Evolutionary conservation across 2,797 vertebrate genomes (phyloP).

Genomic region (Myotis vivesi): DNA sequence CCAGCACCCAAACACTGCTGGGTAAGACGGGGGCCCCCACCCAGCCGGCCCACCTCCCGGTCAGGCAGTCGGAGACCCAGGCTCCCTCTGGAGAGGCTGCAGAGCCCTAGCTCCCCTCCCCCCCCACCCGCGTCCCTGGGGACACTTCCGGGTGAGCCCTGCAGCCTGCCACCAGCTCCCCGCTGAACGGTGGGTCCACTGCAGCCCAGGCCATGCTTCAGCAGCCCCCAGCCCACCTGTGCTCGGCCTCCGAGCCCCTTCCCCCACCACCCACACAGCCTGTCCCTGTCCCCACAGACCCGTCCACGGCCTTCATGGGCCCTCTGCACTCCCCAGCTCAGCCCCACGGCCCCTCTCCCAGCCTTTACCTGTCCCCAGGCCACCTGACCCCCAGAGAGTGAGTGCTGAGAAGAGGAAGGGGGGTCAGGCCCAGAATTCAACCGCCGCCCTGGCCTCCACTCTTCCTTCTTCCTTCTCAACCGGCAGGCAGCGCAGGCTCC

Average conservation of each 20-base stretch:
- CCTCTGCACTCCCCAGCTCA: background rate
- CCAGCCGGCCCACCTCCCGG: slow-evolving; percentile 16
- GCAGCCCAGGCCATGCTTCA: background rate
- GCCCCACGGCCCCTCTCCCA: slow-evolving; percentile 1
- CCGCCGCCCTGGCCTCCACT: background rate
- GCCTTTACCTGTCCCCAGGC: slow-evolving; percentile 64
- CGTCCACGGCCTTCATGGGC: background rate
- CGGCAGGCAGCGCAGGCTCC: slow-evolving; percentile 40
- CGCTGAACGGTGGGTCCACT: background rate
- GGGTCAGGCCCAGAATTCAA: background rate
- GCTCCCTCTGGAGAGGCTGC: background rate
- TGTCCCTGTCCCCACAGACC: background rate
- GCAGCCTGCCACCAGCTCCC: slow-evolving; percentile 1
- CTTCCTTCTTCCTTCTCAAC: slow-evolving; percentile 68
- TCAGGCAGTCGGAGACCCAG: background rate
- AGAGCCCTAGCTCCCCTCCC: slow-evolving; percentile 47
- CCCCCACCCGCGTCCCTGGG: slow-evolving; percentile 7
- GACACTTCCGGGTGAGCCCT: slow-evolving; percentile 69
- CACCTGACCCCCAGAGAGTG: background rate
- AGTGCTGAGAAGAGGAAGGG: background rate
- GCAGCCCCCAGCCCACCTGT: background rate
- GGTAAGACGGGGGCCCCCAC: slow-evolving; percentile 77
- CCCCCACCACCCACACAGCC: background rate
- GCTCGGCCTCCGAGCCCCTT: background rate
- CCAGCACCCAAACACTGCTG: slow-evolving; percentile 79